Base-by-base conservation (phyloP, 2,797 vertebrate species). In the Falco peregrinus region DNA sequence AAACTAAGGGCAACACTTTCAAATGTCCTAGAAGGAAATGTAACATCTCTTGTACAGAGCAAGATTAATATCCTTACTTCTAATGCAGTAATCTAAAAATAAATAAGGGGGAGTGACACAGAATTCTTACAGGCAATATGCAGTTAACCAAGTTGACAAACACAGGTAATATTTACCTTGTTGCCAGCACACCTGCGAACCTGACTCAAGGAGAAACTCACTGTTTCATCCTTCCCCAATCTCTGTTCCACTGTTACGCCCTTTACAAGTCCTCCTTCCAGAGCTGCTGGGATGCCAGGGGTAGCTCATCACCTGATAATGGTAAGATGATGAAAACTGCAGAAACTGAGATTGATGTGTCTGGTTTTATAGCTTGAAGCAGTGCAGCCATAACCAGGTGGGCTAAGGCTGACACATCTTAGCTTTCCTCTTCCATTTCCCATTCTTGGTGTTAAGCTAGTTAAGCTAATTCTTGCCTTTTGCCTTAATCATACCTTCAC, bases 1-100 rank as follows among this genome's bases (percentile, higher is more conserved):
- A 93, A 95, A 87, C 74, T 93, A 82, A 89, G 95, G 92, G 65
- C 51, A 50, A 35, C 94, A 63, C 41, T 90, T 93, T 41, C 50
- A 74, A 87, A 73, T 74, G 54, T 68, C 59, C 41, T 87, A 53
- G 81, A 93, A 95, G 82, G 79, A 74, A 83, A 67, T 60, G 25
- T 41, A 87, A 84, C 37, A 78, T 91, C 57, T 85, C 65, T 77
- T 90, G 84, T 60, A 21, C 28, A 84, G 60, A 93, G 26, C 25
- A 87, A 53, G 35, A 71, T 89, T 70, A 71, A 93, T 90, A 67
- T 64, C 39, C 50, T 61, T 92, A 39, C 48, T 76, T 80, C 65
- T 89, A 83, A 75, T 92, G 75, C 43, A 86, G 22, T 84, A 76
- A 92, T 87, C 54, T 57, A 71, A 87, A 80, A 94, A 61, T 61